These are phyloP conservation scores for Ciconia nigra DNA, from an alignment of 2,797 vertebrate genomes.

Conservation along the genomic window DNA sequence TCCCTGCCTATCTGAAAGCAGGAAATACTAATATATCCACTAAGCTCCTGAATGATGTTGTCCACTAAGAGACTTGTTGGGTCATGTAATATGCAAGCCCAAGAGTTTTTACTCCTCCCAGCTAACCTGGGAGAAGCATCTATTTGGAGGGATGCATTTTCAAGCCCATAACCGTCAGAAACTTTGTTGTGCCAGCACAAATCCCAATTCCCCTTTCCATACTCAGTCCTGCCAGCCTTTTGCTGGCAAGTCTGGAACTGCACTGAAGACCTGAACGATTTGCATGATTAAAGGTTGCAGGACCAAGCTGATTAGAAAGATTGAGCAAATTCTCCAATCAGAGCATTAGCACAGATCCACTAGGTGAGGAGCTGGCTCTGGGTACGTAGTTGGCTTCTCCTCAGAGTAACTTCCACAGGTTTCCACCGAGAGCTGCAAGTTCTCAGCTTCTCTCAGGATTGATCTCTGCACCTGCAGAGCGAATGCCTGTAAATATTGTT, in stretches of 20 bases:
- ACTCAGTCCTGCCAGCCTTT: not conserved
- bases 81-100: not conserved
- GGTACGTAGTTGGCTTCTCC: not conserved
- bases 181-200: slow-evolving; percentile 6
- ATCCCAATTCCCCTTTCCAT: not conserved
- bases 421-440: not conserved
- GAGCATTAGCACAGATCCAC: not conserved
- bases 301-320: slow-evolving; percentile 34
- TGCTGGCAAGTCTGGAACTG: slow-evolving; percentile 25
- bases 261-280: not conserved
- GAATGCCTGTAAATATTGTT: not conserved
- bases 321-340: not conserved
- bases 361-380: not conserved
- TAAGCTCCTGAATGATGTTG: not conserved
- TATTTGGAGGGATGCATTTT: not conserved
- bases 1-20: not conserved
- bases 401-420: not conserved
- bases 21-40: not conserved
- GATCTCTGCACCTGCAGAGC: slow-evolving; percentile 18
- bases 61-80: not conserved
- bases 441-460: slow-evolving; percentile 9
- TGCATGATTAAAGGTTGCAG: slow-evolving; percentile 28
- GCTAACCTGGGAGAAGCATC: not conserved
- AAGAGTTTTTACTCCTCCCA: not conserved
- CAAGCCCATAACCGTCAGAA: not conserved